Conservation (phyloP, 2,888 invertebrate genomes). For the Eupithecia subfuscata region DNA sequence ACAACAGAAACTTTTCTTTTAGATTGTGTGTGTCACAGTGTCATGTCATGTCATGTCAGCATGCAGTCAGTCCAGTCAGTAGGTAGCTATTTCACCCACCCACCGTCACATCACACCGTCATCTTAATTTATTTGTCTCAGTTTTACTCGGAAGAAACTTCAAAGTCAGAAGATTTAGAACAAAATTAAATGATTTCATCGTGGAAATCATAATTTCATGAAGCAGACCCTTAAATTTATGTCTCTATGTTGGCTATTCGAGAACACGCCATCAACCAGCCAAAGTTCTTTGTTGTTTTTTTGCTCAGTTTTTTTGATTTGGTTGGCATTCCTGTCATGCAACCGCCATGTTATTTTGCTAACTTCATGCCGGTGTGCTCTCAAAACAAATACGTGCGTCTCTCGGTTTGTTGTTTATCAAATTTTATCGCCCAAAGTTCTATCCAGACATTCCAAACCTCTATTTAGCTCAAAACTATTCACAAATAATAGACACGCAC, state of each 20-base stretch:
- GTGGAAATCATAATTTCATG: neutral
- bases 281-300: slow-evolving; percentile 8
- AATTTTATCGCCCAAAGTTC: slow-evolving; percentile 40
- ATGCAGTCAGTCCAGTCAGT: neutral
- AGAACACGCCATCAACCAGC: slow-evolving; percentile 25
- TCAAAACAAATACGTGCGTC: slow-evolving; percentile 79
- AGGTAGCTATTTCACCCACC: neutral
- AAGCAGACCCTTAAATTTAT: slow-evolving; percentile 19
- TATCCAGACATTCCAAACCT: slow-evolving; percentile 15
- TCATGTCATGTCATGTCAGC: too few species aligned
- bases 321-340: slow-evolving; percentile 53
- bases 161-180: neutral
- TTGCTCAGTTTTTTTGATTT: neutral
- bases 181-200: neutral
- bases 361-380: slow-evolving; percentile 73
- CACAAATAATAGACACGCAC: slow-evolving; percentile 2
- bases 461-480: slow-evolving; percentile 22
- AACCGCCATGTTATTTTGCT: slow-evolving; percentile 69
- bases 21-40: too few species aligned
- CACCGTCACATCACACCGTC: too few species aligned
- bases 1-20: too few species aligned
- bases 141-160: neutral
- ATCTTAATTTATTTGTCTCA: neutral
- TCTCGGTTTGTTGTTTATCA: slow-evolving; percentile 61
- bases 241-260: slow-evolving; percentile 22